Conservation (phyloP, 2,888 invertebrate species). For the Lithophane leautieri region DNA sequence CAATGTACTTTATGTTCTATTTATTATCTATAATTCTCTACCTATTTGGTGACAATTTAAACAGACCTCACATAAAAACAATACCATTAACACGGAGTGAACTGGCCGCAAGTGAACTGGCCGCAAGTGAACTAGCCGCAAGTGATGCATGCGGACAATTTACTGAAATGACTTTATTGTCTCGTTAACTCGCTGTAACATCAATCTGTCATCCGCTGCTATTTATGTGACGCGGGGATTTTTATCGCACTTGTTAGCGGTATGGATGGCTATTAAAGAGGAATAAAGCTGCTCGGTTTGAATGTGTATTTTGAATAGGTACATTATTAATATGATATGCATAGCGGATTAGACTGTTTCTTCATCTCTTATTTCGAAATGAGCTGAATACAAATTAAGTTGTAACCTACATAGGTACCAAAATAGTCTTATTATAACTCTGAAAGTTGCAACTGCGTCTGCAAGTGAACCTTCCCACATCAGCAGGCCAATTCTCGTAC, state of each 20-base stretch:
- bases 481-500: too few relatives aligned
- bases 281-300: constrained; percentile 8
- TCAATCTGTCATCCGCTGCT: constrained; percentile 42
- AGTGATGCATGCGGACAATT: constrained; percentile 36
- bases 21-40: background rate
- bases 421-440: background rate
- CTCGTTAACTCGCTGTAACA: constrained; percentile 10
- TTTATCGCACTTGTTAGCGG: constrained; percentile 28
- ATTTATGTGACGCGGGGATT: constrained; percentile 2
- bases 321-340: background rate
- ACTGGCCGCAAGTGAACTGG: background rate
- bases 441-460: background rate
- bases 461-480: background rate
- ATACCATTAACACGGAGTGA: background rate
- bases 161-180: constrained; percentile 31
- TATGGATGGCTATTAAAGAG: constrained; percentile 1
- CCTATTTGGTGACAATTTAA: background rate
- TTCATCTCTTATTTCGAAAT: background rate
- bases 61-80: constrained; percentile 18
- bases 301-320: background rate
- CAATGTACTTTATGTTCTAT: background rate
- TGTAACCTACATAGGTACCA: background rate
- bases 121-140: too few relatives aligned
- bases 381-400: background rate
- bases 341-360: background rate